These are phyloP conservation scores for Bombus waltoni DNA, from an alignment of 1,140 invertebrate genomes.

Conservation along the genomic window DNA sequence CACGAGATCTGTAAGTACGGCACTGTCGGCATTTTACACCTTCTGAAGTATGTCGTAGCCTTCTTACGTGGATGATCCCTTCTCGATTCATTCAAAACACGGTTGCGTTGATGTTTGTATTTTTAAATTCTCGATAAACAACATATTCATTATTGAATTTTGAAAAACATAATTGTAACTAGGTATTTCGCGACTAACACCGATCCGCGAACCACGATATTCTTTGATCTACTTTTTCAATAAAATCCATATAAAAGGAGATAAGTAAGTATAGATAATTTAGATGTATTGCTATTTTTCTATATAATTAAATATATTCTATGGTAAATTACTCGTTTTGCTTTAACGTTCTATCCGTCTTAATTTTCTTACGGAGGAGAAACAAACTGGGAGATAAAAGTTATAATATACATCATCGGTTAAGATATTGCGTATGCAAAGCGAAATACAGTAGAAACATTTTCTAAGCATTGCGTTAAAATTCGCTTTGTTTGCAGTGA, in stretches of 20 bases:
- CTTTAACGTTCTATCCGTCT: neutral
- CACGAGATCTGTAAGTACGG: constrained; percentile 75
- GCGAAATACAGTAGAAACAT: neutral
- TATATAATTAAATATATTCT: neutral
- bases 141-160: neutral
- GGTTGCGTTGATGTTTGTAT: neutral
- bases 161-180: neutral
- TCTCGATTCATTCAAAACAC: constrained; percentile 31
- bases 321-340: neutral
- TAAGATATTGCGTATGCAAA: neutral
- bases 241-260: neutral
- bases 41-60: constrained; percentile 65
- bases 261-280: neutral
- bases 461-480: neutral
- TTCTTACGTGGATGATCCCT: constrained; percentile 42
- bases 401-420: neutral
- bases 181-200: neutral
- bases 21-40: constrained; percentile 77
- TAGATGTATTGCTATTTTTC: neutral
- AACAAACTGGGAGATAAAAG: neutral
- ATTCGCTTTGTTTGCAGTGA: neutral
- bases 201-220: no score
- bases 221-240: neutral
- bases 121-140: neutral
- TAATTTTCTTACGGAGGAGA: neutral